Evolutionary conservation across 2,888 invertebrate species (phyloP), one percentile per base, ranked within the genome.

Genomic region (Xylophagus ater): DNA sequence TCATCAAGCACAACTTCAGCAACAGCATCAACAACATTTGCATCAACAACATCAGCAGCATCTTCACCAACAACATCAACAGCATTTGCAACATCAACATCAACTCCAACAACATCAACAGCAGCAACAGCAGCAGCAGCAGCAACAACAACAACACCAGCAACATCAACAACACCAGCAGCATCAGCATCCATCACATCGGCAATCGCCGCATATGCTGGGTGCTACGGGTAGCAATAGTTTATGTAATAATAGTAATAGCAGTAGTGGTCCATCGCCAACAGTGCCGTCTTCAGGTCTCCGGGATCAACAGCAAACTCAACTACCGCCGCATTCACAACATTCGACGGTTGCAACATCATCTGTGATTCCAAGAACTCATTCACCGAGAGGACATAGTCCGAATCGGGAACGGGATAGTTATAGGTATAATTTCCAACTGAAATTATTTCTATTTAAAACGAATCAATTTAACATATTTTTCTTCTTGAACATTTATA

Each of bases 381-480:
- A 81, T 61, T 82, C 84, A 30, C 84, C 86, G 13, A 72, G 81
- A 52, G 81, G 79, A 42, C 83, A 79, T 59, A 81, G 81, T 62
- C 81, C 85, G 36, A 77, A 70, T 52, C 72, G 85, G 54, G 87
- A 88, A 63, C 72, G 87, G 49, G 87, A 87, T 58, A 84, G 80
- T 64, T 87, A 84, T 69, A 86, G 86, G 87, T 87, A 70, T 52
- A 51, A 44, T 7, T 2, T 35, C n/a, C 25, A 14, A 15, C 10
- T 5, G 4, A 25, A 31, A 34, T 13, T 33, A 31, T 19, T 53
- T 31, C 31, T 49, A 43, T 47, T 28, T 28, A 14, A 25, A 12
- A 9, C 18, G 4, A 2, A 23, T 23, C 15, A 34, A 19, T 12
- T 7, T 31, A 36, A 19, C 19, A 24, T 24, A 31, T 28, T 9